Evolutionary conservation across 2,113 vertebrate species (phyloP), one percentile per base, ranked within the genome.

Genomic region (Elaphurus davidianus): DNA sequence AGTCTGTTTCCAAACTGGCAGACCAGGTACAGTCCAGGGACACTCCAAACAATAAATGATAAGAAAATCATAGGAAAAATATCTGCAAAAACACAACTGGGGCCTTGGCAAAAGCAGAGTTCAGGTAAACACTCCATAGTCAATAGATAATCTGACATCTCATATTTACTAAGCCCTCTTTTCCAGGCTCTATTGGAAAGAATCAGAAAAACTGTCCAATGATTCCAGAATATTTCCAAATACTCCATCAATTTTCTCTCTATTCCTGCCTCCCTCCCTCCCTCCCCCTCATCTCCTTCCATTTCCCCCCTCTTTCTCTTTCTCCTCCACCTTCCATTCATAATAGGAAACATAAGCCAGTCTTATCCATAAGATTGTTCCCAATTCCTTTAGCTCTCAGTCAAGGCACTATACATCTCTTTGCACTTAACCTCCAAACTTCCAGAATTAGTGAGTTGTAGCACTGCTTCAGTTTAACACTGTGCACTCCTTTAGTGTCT

Each of bases 51-150:
- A 93, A 87, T 52, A 76, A 91, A 83, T 14, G 33, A 86, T 55
- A 59, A 86, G 57, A 60, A 81, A 95, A 92, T 59, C 67, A 45
- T n/a, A 92, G 33, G 87, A 54, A 96, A 97, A 95, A 13, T 6
- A 45, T 43, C 28, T 94, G n/a, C 27, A 82, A 74, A 90, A 84
- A 81, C 23, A 43, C 45, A 87, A 84, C 92, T 83, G 64, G n/a
- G 86, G 76, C 25, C 19, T 97, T 95, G 59, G 55, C 45, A 60
- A 94, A 82, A 71, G 45, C 57, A 94, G 43, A 91, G 71, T 62
- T 84, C 71, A 96, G 91, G 82, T 87, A 55, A 90, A 91, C 15
- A 89, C 64, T 67, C 74, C 21, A 59, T 17, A 87, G 27, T n/a
- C 71, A 83, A 62, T 5, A 76, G 23, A 89, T 36, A 71, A 59